A percentile compares a stretch with the other conserved stretches of the same genome.
phyloP scores from a whole-genome alignment of 1,140 invertebrate species.

The Tetragonula clypearis region DNA sequence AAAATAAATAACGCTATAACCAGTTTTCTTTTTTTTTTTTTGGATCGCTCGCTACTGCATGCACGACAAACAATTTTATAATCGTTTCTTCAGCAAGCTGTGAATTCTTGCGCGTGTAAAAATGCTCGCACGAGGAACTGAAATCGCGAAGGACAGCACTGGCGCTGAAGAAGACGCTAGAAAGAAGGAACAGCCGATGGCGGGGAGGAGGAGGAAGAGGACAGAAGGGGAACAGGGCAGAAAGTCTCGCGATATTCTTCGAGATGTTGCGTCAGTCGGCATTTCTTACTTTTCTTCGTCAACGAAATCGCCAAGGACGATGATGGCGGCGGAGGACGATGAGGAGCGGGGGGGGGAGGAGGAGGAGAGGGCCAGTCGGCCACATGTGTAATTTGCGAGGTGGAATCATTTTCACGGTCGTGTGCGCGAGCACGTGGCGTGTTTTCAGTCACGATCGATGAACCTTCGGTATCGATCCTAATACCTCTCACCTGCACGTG shows the following conservation, averaged over 20 bases:
- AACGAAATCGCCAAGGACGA: slow-evolving; percentile 48
- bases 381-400: not conserved
- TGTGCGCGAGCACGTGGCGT: not conserved
- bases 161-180: not conserved
- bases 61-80: too few relatives aligned
- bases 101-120: too few relatives aligned
- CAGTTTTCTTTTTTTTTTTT: too few relatives aligned
- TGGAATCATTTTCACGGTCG: slow-evolving; percentile 16
- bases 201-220: too few relatives aligned
- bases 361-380: not conserved
- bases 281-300: slow-evolving; percentile 58
- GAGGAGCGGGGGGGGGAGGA: too few relatives aligned
- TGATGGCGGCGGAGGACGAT: too few relatives aligned
- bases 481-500: not conserved
- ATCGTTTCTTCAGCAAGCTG: too few relatives aligned
- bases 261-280: slow-evolving; percentile 64
- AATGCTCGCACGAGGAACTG: not conserved
- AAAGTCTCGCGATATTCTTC: slow-evolving; percentile 64
- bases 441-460: not conserved
- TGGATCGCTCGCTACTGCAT: too few relatives aligned
- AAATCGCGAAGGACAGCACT: slow-evolving; percentile 18
- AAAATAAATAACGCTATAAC: too few relatives aligned
- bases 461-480: not conserved
- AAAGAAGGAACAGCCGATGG: not conserved
- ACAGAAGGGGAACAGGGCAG: slow-evolving; percentile 19